These are phyloP conservation scores for Paramormyrops hopkinsi DNA, from an alignment of 2,797 vertebrate genomes.

Conservation along the genomic window DNA sequence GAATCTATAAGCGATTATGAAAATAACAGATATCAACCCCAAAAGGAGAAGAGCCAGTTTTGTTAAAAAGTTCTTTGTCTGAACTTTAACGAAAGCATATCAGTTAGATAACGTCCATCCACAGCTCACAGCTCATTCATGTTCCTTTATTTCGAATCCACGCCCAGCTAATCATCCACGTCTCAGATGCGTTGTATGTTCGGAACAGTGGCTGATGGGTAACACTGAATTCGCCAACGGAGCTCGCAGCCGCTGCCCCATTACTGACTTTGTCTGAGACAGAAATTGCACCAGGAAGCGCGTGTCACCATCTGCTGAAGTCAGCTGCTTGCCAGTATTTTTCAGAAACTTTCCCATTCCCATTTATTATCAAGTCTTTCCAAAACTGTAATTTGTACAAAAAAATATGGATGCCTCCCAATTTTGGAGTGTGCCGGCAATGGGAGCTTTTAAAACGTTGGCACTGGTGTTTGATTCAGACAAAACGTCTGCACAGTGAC, in stretches of 20 bases:
- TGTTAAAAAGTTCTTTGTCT: neutral
- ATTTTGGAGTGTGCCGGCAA: neutral
- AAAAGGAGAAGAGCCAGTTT: neutral
- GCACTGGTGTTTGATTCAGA: neutral
- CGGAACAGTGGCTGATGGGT: neutral
- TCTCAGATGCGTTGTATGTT: neutral
- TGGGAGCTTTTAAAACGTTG: neutral
- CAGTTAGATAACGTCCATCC: neutral
- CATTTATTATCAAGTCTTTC: neutral
- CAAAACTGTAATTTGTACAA: constrained; percentile 13
- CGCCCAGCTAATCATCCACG: neutral
- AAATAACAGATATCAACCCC: neutral
- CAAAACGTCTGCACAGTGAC: neutral
- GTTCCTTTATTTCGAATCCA: neutral
- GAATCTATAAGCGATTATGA: neutral
- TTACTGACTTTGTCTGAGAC: neutral
- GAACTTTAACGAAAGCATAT: neutral
- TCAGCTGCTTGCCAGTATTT: neutral
- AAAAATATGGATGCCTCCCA: neutral
- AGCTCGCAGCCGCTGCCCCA: neutral
- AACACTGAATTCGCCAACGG: neutral
- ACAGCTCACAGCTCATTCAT: neutral
- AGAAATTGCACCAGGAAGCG: neutral
- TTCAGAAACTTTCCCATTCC: neutral
- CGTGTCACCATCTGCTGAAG: neutral